These are phyloP conservation scores for Pterostichus madidus DNA, from an alignment of 2,888 invertebrate species.

Conservation along the genomic window DNA sequence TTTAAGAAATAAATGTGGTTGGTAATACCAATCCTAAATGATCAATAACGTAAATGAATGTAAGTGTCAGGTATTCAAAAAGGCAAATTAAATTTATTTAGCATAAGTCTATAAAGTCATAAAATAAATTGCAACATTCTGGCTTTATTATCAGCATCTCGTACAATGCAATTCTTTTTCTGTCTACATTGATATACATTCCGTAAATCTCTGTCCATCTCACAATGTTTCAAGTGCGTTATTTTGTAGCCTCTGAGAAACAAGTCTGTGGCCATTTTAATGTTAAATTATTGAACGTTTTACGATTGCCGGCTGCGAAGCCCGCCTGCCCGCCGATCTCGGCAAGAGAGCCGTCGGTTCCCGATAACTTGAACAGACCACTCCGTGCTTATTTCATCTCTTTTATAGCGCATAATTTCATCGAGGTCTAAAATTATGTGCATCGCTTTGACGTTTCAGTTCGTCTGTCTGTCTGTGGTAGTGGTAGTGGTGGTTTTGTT, in stretches of 20 bases:
- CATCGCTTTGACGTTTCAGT: slow-evolving; percentile 1
- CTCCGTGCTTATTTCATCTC: slow-evolving; percentile 70
- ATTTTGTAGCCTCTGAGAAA: slow-evolving; percentile 32
- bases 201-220: neutral
- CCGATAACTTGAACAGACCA: slow-evolving; percentile 11
- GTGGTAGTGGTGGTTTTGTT: no score
- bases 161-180: slow-evolving; percentile 9
- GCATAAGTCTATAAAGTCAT: no score
- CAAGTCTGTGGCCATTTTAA: slow-evolving; percentile 38
- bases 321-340: slow-evolving; percentile 5
- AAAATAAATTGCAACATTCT: no score
- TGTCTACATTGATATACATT: slow-evolving; percentile 12
- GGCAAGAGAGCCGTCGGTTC: neutral
- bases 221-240: slow-evolving; percentile 50
- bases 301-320: slow-evolving; percentile 34
- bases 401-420: slow-evolving; percentile 76
- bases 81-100: no score
- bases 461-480: neutral
- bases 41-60: no score
- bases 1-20: no score
- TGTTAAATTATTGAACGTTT: slow-evolving; percentile 63
- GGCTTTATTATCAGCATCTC: neutral
- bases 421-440: slow-evolving; percentile 69
- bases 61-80: no score
- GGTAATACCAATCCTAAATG: no score